These are phyloP conservation scores for Disparrhopalites patrizii DNA, from an alignment of 2,888 invertebrate genomes.

Conservation along the genomic window DNA sequence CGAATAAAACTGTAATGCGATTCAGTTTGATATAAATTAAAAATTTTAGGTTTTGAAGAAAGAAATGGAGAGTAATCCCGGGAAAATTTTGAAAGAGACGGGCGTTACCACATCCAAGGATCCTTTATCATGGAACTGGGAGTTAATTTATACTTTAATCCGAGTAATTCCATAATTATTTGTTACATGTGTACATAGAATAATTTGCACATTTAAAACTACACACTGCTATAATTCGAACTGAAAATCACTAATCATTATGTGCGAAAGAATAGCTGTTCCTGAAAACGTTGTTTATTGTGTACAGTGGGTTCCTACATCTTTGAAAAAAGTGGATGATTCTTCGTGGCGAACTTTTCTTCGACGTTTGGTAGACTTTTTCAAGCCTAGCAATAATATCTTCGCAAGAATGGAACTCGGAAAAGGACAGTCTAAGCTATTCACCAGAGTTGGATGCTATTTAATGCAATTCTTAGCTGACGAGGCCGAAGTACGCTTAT, in stretches of 20 bases:
- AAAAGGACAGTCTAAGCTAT: slow-evolving; percentile 52
- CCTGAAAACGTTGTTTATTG: background rate
- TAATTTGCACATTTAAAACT: too few relatives aligned
- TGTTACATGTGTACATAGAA: too few relatives aligned
- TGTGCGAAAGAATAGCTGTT: background rate
- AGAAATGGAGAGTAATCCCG: slow-evolving; percentile 58
- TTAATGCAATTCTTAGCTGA: slow-evolving; percentile 69
- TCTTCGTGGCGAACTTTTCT: slow-evolving; percentile 64
- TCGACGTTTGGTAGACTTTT: slow-evolving; percentile 74
- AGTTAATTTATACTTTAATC: slow-evolving; percentile 75
- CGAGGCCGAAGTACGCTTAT: slow-evolving; percentile 63
- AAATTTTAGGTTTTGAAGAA: slow-evolving; percentile 51
- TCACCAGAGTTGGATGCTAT: slow-evolving; percentile 57
- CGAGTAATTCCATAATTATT: too few relatives aligned
- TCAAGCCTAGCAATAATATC: slow-evolving; percentile 79
- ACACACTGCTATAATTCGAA: too few relatives aligned
- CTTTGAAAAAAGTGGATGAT: slow-evolving; percentile 62
- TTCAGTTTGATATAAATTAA: too few relatives aligned
- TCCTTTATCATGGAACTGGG: slow-evolving; percentile 87
- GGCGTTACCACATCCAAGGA: slow-evolving; percentile 76
- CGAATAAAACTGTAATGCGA: background rate
- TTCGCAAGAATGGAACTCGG: slow-evolving; percentile 79
- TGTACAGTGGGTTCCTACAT: slow-evolving; percentile 55
- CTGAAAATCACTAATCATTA: too few relatives aligned
- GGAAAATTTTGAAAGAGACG: slow-evolving; percentile 66